Percentiles rank a stretch among this genome's conserved stretches.
Evolutionary conservation across 2,888 invertebrate genomes (phyloP).

Genomic region (Papilio gigon): DNA sequence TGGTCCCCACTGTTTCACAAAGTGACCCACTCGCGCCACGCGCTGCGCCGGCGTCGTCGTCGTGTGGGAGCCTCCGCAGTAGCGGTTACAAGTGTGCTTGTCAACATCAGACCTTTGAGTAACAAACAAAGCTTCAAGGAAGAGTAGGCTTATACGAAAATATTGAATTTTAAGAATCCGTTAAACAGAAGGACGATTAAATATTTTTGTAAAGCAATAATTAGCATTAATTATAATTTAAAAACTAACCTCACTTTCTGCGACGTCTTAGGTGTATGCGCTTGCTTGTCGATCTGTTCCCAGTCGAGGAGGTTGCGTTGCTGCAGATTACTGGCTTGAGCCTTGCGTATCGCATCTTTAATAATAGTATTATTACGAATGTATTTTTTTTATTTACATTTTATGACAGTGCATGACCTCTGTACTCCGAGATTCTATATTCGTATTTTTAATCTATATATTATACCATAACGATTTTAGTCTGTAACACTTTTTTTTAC

Average conservation of each 20-base stretch:
- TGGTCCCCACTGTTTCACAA: constrained; percentile 85
- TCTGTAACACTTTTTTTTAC: not conserved
- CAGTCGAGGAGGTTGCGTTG: constrained; percentile 77
- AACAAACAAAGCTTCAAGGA: not conserved
- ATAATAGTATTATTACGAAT: constrained; percentile 22
- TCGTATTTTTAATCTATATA: not conserved
- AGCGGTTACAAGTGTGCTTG: constrained; percentile 85
- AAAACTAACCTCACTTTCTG: constrained; percentile 62
- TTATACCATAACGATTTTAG: too few relatives aligned
- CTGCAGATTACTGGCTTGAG: constrained; percentile 66
- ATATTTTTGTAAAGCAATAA: too few relatives aligned
- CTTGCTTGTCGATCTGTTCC: constrained; percentile 74
- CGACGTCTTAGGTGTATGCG: constrained; percentile 55
- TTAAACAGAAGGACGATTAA: not conserved
- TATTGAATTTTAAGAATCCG: not conserved
- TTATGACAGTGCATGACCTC: not conserved
- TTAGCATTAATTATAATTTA: not conserved
- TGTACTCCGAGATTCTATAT: not conserved
- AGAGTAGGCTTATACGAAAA: not conserved
- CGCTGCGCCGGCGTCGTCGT: constrained; percentile 87
- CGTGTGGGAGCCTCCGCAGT: constrained; percentile 91
- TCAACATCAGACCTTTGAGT: constrained; percentile 61
- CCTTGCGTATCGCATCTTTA: constrained; percentile 72
- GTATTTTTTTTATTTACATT: too few relatives aligned
- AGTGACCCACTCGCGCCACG: constrained; percentile 85